phyloP scores from a whole-genome alignment of 1,140 invertebrate genomes.

The Lepidurus couesii region DNA sequence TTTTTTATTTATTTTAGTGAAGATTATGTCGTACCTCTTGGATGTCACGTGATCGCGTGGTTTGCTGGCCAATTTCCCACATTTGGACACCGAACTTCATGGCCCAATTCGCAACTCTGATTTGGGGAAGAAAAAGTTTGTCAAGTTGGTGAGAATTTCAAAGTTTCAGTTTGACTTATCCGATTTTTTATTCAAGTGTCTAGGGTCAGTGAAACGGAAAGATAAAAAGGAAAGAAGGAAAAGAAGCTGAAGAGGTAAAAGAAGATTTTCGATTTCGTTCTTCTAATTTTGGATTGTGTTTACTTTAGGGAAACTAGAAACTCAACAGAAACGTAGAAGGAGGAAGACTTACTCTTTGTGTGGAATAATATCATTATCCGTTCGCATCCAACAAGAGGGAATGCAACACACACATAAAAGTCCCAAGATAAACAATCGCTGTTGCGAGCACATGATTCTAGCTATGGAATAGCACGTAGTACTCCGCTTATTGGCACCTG shows the following conservation, averaged over 20 bases:
- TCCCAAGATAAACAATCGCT: neutral
- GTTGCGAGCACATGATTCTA: neutral
- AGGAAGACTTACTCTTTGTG: slow-evolving; percentile 1
- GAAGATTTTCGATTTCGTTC: neutral
- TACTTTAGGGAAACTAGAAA: neutral
- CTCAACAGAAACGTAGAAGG: neutral
- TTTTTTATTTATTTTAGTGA: neutral
- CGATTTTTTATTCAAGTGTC: no score
- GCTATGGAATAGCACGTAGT: neutral
- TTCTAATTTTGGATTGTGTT: no score
- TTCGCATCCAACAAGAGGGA: neutral
- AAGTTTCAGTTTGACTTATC: neutral
- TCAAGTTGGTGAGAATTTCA: neutral
- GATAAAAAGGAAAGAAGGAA: neutral
- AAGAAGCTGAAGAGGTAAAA: neutral
- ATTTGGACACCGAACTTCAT: slow-evolving; percentile 79
- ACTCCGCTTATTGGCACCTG: neutral
- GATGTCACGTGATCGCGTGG: slow-evolving; percentile 79
- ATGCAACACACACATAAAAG: neutral
- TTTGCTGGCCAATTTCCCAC: slow-evolving; percentile 77
- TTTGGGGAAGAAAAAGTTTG: slow-evolving; percentile 44
- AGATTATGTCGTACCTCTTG: slow-evolving; percentile 60
- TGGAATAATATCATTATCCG: neutral
- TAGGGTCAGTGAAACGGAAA: neutral
- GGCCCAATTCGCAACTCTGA: slow-evolving; percentile 86